Evolutionary conservation across 2,888 invertebrate species (phyloP), one percentile per base, ranked within the genome.

Genomic region (Polietes domitor): DNA sequence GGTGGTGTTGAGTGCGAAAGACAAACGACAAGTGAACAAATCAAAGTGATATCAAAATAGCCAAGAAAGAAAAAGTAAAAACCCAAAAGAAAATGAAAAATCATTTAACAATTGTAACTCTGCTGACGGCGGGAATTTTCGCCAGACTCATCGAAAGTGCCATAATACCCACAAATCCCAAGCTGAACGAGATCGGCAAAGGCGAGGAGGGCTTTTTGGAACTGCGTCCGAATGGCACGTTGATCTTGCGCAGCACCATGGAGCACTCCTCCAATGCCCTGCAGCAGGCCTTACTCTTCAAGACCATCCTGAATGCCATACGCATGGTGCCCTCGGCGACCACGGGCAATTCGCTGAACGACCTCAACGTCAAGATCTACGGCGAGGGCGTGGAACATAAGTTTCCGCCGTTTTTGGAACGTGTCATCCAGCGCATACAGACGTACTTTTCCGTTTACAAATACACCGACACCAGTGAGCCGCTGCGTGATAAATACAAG

Each of bases 381-480:
- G 92, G 92, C 21, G 91, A 90, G 4, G 92, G 92, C 2, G 89
- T 88, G 28, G 92, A 92, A 85, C 94, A 93, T 0, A 93, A 94
- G 88, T 95, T 96, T 89, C 96, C 96, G 6, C 95, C 95, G 0
- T 91, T 96, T 70, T 90, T 96, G 85, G 96, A 96, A 89, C 94
- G 94, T 86, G 90, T 96, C 53, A 94, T 95, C 6, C 96, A 96
- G 89, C 93, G 94, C 65, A 94, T 96, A 74, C 96, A 96, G 91
- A 93, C 94, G 0, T 93, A 94, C 87, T 94, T 95, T 92, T 96
- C 96, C 0, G 94, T 94, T n/a, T 94, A 94, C 87, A 92, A 94
- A 73, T 93, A 94, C 26, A 93, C 94, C 86, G 94, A 94, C 88
- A 89, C 93, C 85, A 93, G 93, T 88, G 86, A 93, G 85, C 93